These are phyloP conservation scores for Paratilapia polleni DNA, from an alignment of 2,113 vertebrate species.

Conservation along the genomic window DNA sequence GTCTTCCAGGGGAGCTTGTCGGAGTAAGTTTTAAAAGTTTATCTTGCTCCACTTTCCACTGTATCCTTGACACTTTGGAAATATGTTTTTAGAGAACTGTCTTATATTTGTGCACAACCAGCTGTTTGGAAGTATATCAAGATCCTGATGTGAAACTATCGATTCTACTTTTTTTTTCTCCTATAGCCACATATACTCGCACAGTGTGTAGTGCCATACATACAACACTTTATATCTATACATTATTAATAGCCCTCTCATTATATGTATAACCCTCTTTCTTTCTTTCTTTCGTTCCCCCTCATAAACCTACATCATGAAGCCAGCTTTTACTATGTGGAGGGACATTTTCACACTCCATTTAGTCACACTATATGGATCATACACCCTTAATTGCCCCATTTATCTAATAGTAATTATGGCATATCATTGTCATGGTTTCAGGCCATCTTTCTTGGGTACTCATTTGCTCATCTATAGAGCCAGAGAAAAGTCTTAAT, in stretches of 20 bases:
- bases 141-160: not conserved
- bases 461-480: conserved; percentile 27
- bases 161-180: not conserved
- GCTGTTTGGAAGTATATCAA: conserved; percentile 18
- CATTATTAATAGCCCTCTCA: not conserved
- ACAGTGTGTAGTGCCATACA: not conserved
- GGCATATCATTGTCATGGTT: conserved; percentile 38
- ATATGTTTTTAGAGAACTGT: conserved; percentile 22
- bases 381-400: conserved; percentile 34
- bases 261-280: not conserved
- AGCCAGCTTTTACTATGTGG: conserved; percentile 8
- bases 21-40: conserved; percentile 59
- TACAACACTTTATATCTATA: not conserved
- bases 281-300: conserved; percentile 25
- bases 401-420: conserved; percentile 64
- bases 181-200: not conserved
- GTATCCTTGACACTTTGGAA: conserved; percentile 46
- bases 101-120: conserved; percentile 15
- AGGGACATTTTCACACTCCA: conserved; percentile 42
- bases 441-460: conserved; percentile 13
- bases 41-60: conserved; percentile 44
- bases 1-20: conserved; percentile 45
- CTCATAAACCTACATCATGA: conserved; percentile 11
- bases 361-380: conserved; percentile 41
- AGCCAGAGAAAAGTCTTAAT: conserved; percentile 42